Evolutionary conservation across 2,113 vertebrate genomes (phyloP), one percentile per base, ranked within the genome.

Genomic region (Menura novaehollandiae): DNA sequence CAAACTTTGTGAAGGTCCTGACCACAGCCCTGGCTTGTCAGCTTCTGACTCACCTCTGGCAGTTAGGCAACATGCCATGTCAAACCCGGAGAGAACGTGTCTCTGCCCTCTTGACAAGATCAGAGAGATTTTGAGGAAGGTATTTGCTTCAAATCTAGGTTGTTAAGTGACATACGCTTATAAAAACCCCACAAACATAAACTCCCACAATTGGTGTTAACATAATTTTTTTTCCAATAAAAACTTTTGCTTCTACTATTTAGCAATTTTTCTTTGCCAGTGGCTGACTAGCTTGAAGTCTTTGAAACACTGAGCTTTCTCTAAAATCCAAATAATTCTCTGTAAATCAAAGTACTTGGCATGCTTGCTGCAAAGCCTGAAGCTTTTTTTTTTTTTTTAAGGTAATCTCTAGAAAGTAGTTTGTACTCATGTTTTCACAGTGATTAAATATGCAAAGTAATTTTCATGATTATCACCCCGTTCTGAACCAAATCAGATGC

Each of bases 371-470:
- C 95, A 97, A 97, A 97, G 97, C 97, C 97, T 97, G 96, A 68
- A 97, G 97, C 91, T 90, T 93, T 94, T 96, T 94, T 90, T 79
- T 91, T 59, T 77, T 92, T 94, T 96, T 97, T 78, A 98, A 98
- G 98, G 98, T 98, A 98, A 98, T 98, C 98, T 98, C 98, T 97
- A 98, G 97, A 98, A 98, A 98, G 97, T 98, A 97, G 97, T 98
- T 98, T 97, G 95, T 98, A 97, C 98, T 97, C 97, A 89, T 98
- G 97, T 98, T 98, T 98, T 98, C 97, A 97, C 96, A 98, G 97
- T 97, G 98, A 98, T 98, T 99, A 98, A 98, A 99, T 98, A 98
- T 98, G 98, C 98, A 98, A 98, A 98, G 98, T 98, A 98, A 98
- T 98, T 98, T 98, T 97, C 97, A 95, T 98, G 98, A 98, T 99